These are phyloP conservation scores for Moxostoma hubbsi DNA, from an alignment of 2,797 vertebrate species.

Conservation along the genomic window DNA sequence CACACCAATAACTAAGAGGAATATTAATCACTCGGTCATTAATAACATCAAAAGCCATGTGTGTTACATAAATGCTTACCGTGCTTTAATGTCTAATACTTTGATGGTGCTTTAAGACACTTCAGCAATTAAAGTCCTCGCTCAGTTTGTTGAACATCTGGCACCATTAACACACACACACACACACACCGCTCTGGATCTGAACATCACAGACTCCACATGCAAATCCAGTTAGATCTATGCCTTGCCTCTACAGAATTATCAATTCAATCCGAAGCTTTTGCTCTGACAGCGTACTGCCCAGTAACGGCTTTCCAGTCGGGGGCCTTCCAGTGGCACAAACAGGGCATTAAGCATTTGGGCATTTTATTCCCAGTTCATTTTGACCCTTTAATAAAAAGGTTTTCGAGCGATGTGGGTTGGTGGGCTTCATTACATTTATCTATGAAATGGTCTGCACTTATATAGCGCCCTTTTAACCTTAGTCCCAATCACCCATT, in stretches of 20 bases:
- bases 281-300: too few relatives aligned
- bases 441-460: too few relatives aligned
- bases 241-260: too few relatives aligned
- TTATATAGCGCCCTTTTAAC: too few relatives aligned
- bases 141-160: constrained; percentile 18
- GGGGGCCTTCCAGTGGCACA: fast-evolving
- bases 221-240: too few relatives aligned
- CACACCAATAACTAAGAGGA: background rate
- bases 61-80: constrained; percentile 2
- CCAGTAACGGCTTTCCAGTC: fast-evolving
- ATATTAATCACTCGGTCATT: constrained; percentile 20
- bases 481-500: too few relatives aligned
- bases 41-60: constrained; percentile 19
- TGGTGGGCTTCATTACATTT: too few relatives aligned
- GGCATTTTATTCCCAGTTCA: too few relatives aligned
- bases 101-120: constrained; percentile 41
- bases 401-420: too few relatives aligned
- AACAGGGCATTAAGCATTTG: too few relatives aligned
- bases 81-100: constrained; percentile 30
- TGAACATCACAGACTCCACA: background rate
- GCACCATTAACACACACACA: constrained; percentile 11
- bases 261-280: too few relatives aligned
- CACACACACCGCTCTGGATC: background rate
- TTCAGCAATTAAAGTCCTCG: constrained; percentile 33
- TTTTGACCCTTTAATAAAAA: too few relatives aligned